Evolutionary conservation across 2,888 invertebrate genomes (phyloP).

Genomic region (Troglohyphantes excavatus): DNA sequence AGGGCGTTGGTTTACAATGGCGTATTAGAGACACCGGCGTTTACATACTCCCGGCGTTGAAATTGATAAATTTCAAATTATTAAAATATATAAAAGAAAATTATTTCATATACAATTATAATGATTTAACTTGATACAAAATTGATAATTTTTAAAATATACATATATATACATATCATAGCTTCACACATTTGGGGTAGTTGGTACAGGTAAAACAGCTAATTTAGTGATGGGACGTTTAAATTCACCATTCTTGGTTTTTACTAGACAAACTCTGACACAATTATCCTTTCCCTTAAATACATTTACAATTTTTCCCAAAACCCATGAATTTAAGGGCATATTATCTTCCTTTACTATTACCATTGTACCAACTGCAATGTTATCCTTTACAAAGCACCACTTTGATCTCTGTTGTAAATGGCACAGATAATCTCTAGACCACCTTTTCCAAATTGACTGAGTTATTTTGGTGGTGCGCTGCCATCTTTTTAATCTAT

Average conservation of each 20-base stretch:
- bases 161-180: no score
- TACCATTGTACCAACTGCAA: background rate
- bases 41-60: no score
- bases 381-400: background rate
- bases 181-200: no score
- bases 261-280: background rate
- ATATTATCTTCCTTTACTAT: background rate
- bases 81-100: no score
- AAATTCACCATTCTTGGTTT: background rate
- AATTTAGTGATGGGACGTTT: constrained; percentile 7
- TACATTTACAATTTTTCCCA: constrained; percentile 19
- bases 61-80: no score
- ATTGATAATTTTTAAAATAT: no score
- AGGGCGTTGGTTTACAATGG: no score
- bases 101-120: no score
- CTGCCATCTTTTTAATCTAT: constrained; percentile 3
- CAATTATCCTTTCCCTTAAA: constrained; percentile 3
- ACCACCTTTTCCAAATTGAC: constrained; percentile 17
- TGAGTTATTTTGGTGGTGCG: constrained; percentile 20
- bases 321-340: background rate
- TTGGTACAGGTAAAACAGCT: background rate
- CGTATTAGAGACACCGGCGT: no score
- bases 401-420: constrained; percentile 30
- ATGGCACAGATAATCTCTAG: constrained; percentile 5
- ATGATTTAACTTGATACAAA: no score